These are phyloP conservation scores for Bettongia penicillata DNA, from an alignment of 2,113 vertebrate species.

Conservation along the genomic window DNA sequence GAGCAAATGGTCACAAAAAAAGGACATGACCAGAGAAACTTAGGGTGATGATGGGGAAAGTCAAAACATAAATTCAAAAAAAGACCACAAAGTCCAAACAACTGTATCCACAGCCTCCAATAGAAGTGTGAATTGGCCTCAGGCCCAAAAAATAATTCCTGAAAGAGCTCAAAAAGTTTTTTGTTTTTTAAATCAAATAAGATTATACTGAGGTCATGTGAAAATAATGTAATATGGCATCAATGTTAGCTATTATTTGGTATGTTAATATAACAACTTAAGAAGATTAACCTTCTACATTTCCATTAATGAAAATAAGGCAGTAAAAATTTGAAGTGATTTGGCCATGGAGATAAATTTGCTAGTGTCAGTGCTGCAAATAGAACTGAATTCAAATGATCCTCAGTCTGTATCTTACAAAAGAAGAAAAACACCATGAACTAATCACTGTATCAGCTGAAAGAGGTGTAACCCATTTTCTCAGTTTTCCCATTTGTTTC, in stretches of 20 bases:
- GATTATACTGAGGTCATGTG: not conserved
- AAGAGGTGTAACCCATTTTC: slow-evolving; percentile 37
- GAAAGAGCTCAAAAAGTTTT: too few species aligned
- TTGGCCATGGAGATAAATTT: not conserved
- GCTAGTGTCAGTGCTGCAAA: not conserved
- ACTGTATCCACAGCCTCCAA: too few species aligned
- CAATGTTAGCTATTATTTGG: not conserved
- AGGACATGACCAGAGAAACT: too few species aligned
- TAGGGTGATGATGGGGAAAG: too few species aligned
- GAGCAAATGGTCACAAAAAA: too few species aligned
- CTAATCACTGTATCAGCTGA: slow-evolving; percentile 4
- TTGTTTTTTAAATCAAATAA: too few species aligned
- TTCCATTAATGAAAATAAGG: not conserved
- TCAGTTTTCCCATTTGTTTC: slow-evolving; percentile 17
- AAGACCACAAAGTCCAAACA: too few species aligned
- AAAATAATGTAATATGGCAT: not conserved
- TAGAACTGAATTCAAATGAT: not conserved
- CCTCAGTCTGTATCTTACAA: not conserved
- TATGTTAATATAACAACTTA: not conserved
- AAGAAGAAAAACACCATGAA: slow-evolving; percentile 5
- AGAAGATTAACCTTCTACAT: not conserved
- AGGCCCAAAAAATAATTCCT: too few species aligned
- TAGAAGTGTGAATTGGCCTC: too few species aligned
- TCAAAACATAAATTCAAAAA: too few species aligned
- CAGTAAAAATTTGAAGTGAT: not conserved